Percentiles rank a stretch among this genome's conserved stretches.
These are phyloP conservation scores for Apantesis nais DNA, from an alignment of 2,888 invertebrate species.

Conservation along the genomic window DNA sequence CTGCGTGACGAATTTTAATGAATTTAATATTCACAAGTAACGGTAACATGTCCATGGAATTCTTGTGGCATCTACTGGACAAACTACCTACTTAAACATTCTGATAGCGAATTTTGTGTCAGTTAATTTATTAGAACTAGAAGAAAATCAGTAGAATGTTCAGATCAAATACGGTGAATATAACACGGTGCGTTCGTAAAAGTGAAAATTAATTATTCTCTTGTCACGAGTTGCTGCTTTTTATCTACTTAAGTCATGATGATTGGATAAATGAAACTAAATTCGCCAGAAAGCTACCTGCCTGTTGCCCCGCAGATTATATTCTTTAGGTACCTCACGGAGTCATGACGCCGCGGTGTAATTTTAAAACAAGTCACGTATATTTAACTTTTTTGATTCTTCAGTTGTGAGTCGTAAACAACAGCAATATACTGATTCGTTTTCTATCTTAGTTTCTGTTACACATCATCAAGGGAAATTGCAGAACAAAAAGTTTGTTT, in stretches of 20 bases:
- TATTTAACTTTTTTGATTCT: background rate
- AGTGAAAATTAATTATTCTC: slow-evolving; percentile 11
- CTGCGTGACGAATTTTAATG: background rate
- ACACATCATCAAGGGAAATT: too few relatives aligned
- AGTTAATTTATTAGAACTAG: background rate
- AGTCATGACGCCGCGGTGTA: background rate
- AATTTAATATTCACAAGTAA: slow-evolving; percentile 23
- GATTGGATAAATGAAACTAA: background rate
- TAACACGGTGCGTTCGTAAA: background rate
- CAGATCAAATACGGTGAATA: background rate
- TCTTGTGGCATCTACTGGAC: slow-evolving; percentile 2
- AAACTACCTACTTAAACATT: slow-evolving; percentile 2
- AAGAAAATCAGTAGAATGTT: background rate
- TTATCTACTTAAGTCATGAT: slow-evolving; percentile 8
- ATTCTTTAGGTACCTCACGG: background rate
- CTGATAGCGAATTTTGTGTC: background rate
- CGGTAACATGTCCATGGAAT: slow-evolving; percentile 33
- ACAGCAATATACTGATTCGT: background rate
- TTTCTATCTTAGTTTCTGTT: background rate
- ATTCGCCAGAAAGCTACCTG: background rate
- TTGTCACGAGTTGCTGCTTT: slow-evolving; percentile 12
- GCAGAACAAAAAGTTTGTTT: background rate
- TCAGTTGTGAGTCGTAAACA: background rate
- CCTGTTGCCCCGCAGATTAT: background rate
- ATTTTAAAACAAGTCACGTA: background rate